phyloP scores from a whole-genome alignment of 2,888 invertebrate species.

The Hyalella azteca region DNA sequence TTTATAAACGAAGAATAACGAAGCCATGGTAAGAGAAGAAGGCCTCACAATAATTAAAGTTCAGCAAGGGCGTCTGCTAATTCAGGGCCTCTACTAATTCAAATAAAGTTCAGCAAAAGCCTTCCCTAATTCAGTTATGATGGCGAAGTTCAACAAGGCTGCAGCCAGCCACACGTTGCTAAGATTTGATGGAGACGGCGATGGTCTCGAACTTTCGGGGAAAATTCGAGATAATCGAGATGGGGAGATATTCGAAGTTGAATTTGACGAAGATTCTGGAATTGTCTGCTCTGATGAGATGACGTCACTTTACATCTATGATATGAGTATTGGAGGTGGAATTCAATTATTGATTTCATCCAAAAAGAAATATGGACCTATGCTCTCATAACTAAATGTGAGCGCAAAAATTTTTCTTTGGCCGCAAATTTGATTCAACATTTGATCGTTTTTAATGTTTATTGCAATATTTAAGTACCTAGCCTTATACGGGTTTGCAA shows the following conservation, averaged over 20 bases:
- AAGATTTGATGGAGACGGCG: neutral
- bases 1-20: neutral
- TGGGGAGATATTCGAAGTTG: no score
- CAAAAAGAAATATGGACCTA: no score
- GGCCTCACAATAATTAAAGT: conserved; percentile 16
- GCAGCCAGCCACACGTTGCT: neutral
- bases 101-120: no score
- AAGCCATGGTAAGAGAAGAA: neutral
- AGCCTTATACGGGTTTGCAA: no score
- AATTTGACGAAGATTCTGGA: neutral
- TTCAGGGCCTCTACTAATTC: no score
- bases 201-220: neutral
- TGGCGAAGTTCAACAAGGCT: conserved; percentile 24
- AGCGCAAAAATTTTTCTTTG: no score
- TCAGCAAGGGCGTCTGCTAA: conserved; percentile 6
- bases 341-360: neutral
- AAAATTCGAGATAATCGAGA: no score
- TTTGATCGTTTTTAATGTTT: no score
- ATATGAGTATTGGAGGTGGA: no score
- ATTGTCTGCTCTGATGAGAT: neutral
- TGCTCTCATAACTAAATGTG: no score
- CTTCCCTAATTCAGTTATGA: conserved; percentile 32
- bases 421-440: no score
- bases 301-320: neutral
- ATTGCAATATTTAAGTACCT: no score